phyloP scores from a whole-genome alignment of 1,140 invertebrate species.

The Olivierus martensii region DNA sequence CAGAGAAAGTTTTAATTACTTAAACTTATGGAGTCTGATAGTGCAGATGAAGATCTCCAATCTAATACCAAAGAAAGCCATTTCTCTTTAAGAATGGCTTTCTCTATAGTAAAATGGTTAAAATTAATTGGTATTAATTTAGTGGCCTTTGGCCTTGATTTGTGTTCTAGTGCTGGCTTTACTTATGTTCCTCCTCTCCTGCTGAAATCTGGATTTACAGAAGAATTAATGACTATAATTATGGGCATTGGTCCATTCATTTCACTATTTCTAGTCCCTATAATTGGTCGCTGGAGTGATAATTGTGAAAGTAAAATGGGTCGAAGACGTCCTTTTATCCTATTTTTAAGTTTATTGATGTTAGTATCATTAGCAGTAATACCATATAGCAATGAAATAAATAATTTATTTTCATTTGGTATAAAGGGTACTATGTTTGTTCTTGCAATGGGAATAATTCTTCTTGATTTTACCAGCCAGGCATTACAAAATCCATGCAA shows the following conservation, averaged over 20 bases:
- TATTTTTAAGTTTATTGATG: constrained; percentile 28
- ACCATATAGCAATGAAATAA: constrained; percentile 26
- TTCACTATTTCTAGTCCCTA: constrained; percentile 33
- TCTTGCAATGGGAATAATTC: constrained; percentile 30
- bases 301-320: constrained; percentile 31
- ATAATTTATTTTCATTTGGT: constrained; percentile 3
- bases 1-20: too few species aligned
- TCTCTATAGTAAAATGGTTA: not conserved
- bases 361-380: constrained; percentile 30
- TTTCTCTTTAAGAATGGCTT: too few species aligned
- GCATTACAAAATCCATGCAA: constrained; percentile 37
- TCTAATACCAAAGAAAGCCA: too few species aligned
- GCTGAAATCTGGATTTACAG: constrained; percentile 35
- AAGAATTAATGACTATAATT: constrained; percentile 30
- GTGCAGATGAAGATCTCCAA: too few species aligned
- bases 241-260: constrained; percentile 26
- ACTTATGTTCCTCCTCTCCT: constrained; percentile 38
- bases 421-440: constrained; percentile 17
- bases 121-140: constrained; percentile 28
- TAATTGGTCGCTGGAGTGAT: constrained; percentile 34
- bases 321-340: constrained; percentile 36
- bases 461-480: constrained; percentile 37
- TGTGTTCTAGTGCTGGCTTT: constrained; percentile 36
- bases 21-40: too few species aligned
- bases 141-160: constrained; percentile 37